A percentile compares a stretch with the other conserved stretches of the same genome.
Evolutionary conservation across 2,113 vertebrate genomes (phyloP).

Genomic region (Cottus gobio): DNA sequence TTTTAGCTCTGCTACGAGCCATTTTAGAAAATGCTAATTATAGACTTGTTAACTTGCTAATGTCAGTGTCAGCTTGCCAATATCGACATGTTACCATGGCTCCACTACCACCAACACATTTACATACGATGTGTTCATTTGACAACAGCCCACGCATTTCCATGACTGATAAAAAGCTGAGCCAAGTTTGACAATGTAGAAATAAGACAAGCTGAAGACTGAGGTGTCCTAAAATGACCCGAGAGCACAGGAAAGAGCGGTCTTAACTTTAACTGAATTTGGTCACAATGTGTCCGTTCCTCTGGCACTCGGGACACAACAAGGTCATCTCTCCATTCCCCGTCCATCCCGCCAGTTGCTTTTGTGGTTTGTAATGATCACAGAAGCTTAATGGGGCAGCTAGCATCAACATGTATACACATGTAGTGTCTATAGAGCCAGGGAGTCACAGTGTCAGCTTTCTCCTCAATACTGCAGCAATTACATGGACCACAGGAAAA

Average conservation of each 20-base stretch:
- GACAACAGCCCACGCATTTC: background rate
- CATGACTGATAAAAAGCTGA: background rate
- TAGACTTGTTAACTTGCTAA: constrained; percentile 14
- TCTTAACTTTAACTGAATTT: background rate
- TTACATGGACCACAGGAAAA: constrained; percentile 37
- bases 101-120: background rate
- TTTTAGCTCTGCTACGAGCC: background rate
- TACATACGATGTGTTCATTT: background rate
- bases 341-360: background rate
- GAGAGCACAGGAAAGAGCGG: too few relatives aligned
- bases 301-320: background rate
- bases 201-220: background rate
- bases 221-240: background rate
- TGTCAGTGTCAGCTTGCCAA: constrained; percentile 14
- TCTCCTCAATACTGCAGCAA: background rate
- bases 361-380: background rate
- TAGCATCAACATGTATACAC: background rate
- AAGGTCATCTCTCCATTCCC: background rate
- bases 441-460: background rate
- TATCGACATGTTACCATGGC: background rate
- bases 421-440: background rate
- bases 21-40: constrained; percentile 10
- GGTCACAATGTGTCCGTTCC: background rate
- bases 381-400: background rate
- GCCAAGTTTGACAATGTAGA: background rate